Evolutionary conservation across 2,888 invertebrate species (phyloP).

Genomic region (Adelognathus sp.): DNA sequence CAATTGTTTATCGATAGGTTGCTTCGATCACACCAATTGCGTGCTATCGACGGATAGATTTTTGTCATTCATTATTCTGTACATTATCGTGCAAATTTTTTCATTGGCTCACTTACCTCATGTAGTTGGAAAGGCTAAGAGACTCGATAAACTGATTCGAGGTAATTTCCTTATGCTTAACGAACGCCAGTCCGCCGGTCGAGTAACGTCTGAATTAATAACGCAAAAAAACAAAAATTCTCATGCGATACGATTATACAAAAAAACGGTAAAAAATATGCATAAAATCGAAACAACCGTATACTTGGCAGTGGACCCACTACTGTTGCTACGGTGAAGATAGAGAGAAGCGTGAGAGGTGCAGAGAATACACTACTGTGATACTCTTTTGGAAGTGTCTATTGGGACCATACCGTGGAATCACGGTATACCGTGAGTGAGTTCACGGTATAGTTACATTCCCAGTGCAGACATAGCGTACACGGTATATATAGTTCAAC

Average conservation of each 20-base stretch:
- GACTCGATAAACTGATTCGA: slow-evolving; percentile 78
- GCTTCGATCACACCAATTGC: neutral
- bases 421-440: no score
- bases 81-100: neutral
- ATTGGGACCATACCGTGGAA: no score
- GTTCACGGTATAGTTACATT: no score
- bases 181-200: slow-evolving; percentile 76
- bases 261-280: slow-evolving; percentile 50
- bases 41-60: neutral
- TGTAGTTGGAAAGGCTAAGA: slow-evolving; percentile 78
- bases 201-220: slow-evolving; percentile 75
- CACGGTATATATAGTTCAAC: no score
- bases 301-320: slow-evolving; percentile 54
- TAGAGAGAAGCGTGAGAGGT: slow-evolving; percentile 56
- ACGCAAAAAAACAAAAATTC: slow-evolving; percentile 63
- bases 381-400: slow-evolving; percentile 30
- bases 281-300: slow-evolving; percentile 47
- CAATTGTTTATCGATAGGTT: neutral
- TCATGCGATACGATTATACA: slow-evolving; percentile 67
- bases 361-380: slow-evolving; percentile 35
- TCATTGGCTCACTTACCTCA: slow-evolving; percentile 72
- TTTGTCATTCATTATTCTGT: neutral
- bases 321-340: slow-evolving; percentile 56
- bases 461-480: no score
- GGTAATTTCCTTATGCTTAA: slow-evolving; percentile 77